Percentiles rank a stretch among this genome's conserved stretches.
These are phyloP conservation scores for Solea solea DNA, from an alignment of 2,113 vertebrate genomes.

Conservation along the genomic window DNA sequence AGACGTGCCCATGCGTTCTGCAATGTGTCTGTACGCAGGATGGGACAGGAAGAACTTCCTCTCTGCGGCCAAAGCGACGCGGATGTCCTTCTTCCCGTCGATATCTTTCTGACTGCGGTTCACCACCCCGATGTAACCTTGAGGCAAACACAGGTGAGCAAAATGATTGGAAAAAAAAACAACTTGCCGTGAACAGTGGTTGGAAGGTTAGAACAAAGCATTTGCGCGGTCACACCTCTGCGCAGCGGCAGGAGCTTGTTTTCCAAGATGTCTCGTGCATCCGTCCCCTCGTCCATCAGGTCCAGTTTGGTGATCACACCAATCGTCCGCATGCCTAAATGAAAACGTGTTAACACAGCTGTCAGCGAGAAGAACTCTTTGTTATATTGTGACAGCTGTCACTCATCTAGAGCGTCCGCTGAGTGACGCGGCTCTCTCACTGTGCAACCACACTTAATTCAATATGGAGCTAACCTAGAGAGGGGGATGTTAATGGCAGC, in stretches of 20 bases:
- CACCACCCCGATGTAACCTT: constrained; percentile 96
- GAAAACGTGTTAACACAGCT: neutral
- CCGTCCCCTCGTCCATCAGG: constrained; percentile 96
- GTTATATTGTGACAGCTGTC: too few species aligned
- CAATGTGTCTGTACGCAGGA: constrained; percentile 92
- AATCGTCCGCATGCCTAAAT: constrained; percentile 90
- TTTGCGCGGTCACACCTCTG: constrained; percentile 80
- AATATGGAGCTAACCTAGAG: too few species aligned
- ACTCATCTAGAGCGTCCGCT: too few species aligned
- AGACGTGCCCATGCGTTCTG: constrained; percentile 95
- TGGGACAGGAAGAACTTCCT: constrained; percentile 98
- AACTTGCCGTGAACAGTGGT: neutral
- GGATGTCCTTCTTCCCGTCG: constrained; percentile 94
- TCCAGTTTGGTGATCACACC: constrained; percentile 98
- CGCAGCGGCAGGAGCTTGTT: constrained; percentile 94
- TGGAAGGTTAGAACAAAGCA: neutral
- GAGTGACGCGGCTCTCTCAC: too few species aligned
- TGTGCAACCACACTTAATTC: too few species aligned
- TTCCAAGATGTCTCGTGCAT: constrained; percentile 93
- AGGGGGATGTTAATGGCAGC: too few species aligned
- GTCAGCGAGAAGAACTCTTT: too few species aligned
- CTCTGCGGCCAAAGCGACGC: constrained; percentile 89
- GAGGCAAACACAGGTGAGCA: neutral
- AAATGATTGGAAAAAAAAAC: neutral
- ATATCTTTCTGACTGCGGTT: constrained; percentile 99